Percentiles rank a stretch among this genome's conserved stretches.
These are phyloP conservation scores for Smithornis capensis DNA, from an alignment of 2,113 vertebrate genomes.

Conservation along the genomic window DNA sequence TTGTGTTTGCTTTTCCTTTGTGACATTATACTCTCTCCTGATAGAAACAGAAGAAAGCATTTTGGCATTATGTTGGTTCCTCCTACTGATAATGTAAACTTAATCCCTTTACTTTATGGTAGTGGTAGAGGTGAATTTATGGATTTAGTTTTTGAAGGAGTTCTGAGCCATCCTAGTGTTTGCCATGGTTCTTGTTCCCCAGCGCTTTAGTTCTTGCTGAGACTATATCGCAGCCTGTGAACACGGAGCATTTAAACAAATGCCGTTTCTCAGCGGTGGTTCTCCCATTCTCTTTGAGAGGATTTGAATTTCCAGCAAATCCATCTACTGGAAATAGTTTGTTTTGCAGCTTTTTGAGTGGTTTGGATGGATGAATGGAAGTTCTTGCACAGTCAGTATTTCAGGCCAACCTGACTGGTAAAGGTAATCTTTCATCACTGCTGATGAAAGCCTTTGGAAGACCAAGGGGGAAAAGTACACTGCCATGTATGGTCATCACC, in stretches of 20 bases:
- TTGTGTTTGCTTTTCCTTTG: slow-evolving; percentile 12
- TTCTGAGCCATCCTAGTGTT: background rate
- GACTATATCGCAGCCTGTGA: background rate
- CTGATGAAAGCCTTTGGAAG: background rate
- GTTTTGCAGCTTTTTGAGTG: background rate
- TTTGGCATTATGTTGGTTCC: background rate
- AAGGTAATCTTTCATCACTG: background rate
- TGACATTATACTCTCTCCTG: background rate
- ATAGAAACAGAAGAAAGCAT: slow-evolving; percentile 8
- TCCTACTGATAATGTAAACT: background rate
- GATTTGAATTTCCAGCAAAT: slow-evolving; percentile 18
- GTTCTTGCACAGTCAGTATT: background rate
- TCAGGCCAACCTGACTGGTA: background rate
- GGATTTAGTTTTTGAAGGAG: slow-evolving; percentile 33
- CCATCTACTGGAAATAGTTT: background rate
- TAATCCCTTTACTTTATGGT: slow-evolving; percentile 25
- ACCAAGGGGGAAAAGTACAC: background rate
- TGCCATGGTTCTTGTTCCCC: background rate
- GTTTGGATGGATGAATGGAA: background rate
- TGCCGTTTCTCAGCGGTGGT: background rate
- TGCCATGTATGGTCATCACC: fast-evolving
- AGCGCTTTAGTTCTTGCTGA: background rate
- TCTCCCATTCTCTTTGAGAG: background rate
- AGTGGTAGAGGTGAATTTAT: slow-evolving; percentile 8
- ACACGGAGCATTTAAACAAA: background rate